phyloP scores from a whole-genome alignment of 2,113 vertebrate genomes.

The Corapipo altera region DNA sequence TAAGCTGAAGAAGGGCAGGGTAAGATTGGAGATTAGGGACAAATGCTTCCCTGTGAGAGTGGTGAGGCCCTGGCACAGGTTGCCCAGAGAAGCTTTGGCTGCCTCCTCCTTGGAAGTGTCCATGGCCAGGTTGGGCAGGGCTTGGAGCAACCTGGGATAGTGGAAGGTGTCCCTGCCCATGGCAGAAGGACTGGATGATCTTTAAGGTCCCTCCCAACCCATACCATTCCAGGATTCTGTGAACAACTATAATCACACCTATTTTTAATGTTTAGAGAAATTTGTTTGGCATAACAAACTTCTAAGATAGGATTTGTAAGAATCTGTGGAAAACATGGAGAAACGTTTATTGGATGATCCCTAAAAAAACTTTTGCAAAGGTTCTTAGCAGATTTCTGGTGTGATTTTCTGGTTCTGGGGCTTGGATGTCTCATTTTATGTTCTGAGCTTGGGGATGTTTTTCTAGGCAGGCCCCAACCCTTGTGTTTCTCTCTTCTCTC shows the following conservation, averaged over 20 bases:
- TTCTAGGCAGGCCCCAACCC: neutral
- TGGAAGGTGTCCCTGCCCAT: neutral
- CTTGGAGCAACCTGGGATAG: neutral
- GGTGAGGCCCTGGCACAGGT: no score
- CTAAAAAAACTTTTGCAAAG: neutral
- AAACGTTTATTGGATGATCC: neutral
- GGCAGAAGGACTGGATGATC: neutral
- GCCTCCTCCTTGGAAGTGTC: neutral
- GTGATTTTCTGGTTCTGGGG: neutral
- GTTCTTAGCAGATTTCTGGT: neutral
- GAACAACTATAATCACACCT: neutral
- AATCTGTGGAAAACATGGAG: accelerated
- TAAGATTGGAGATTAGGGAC: neutral
- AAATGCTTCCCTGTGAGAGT: neutral
- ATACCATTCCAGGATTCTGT: neutral
- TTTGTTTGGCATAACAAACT: neutral
- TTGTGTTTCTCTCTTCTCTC: accelerated
- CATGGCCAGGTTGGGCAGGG: neutral
- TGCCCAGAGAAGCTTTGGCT: neutral
- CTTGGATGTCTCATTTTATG: neutral
- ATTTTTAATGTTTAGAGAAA: neutral
- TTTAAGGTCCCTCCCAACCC: neutral
- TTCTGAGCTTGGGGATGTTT: neutral
- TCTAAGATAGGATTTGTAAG: neutral
- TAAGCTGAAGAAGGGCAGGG: neutral